A percentile compares a stretch with the other conserved stretches of the same genome.
These are phyloP conservation scores for Leucoptera coffeella DNA, from an alignment of 2,888 invertebrate genomes.

Conservation along the genomic window DNA sequence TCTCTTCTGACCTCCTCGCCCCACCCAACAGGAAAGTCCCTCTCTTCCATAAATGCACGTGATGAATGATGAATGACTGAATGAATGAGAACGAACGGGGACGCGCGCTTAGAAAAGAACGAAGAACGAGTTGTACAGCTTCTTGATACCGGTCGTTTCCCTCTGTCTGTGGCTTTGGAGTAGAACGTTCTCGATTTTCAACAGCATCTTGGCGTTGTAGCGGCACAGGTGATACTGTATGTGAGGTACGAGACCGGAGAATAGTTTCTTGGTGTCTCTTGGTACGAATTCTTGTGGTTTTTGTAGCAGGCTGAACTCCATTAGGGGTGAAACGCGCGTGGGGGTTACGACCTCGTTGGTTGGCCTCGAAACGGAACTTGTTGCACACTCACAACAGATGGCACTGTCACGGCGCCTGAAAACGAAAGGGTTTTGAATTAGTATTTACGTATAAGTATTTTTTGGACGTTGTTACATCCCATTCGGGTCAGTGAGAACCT, in stretches of 20 bases:
- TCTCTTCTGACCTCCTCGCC: slow-evolving; percentile 12
- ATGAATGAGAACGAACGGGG: slow-evolving; percentile 6
- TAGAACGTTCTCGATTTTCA: slow-evolving; percentile 67
- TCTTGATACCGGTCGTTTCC: slow-evolving; percentile 80
- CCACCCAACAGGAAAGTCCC: not conserved
- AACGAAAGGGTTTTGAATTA: too few relatives aligned
- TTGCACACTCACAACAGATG: too few relatives aligned
- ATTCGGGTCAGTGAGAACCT: too few relatives aligned
- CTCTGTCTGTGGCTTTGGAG: slow-evolving; percentile 77
- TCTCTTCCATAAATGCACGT: not conserved
- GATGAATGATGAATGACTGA: slow-evolving; percentile 12
- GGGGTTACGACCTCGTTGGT: too few relatives aligned
- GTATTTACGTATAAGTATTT: too few relatives aligned
- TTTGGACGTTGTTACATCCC: too few relatives aligned
- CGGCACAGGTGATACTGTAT: slow-evolving; percentile 25
- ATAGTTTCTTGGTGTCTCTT: slow-evolving; percentile 19
- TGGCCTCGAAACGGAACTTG: too few relatives aligned
- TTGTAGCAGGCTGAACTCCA: too few relatives aligned
- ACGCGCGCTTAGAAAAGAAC: slow-evolving; percentile 67
- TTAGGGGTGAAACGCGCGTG: too few relatives aligned
- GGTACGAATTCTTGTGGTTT: too few relatives aligned
- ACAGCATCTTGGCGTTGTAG: slow-evolving; percentile 55
- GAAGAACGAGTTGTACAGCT: slow-evolving; percentile 82
- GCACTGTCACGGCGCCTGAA: too few relatives aligned
- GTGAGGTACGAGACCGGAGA: slow-evolving; percentile 19